phyloP scores from a whole-genome alignment of 1,140 invertebrate species.

The Nasonia vitripennis region DNA sequence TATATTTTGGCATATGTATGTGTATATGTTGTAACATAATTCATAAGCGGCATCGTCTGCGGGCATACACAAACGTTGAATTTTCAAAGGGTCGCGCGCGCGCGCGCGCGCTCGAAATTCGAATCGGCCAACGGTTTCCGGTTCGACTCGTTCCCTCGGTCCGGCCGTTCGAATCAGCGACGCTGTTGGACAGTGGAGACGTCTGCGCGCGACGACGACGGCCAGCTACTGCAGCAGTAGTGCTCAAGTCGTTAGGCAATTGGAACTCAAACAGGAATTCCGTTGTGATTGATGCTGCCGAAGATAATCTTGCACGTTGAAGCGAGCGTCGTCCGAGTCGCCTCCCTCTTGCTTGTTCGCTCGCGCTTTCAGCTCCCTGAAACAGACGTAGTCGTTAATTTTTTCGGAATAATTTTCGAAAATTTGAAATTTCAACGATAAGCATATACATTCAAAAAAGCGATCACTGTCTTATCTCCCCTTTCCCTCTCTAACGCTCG shows the following conservation, averaged over 20 bases:
- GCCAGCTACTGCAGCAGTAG: constrained; percentile 44
- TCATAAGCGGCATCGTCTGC: background rate
- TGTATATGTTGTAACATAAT: background rate
- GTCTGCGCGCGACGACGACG: constrained; percentile 37
- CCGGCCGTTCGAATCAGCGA: constrained; percentile 43
- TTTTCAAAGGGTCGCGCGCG: no score
- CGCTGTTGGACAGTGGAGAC: constrained; percentile 30
- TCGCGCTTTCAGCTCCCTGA: constrained; percentile 80
- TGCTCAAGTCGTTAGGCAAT: constrained; percentile 69
- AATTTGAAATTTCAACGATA: no score
- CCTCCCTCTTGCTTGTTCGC: constrained; percentile 62
- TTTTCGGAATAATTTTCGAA: background rate
- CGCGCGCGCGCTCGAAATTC: constrained; percentile 1
- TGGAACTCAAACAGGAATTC: constrained; percentile 71
- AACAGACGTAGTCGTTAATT: constrained; percentile 54
- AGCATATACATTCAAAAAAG: no score
- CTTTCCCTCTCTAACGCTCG: background rate
- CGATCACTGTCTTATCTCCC: background rate
- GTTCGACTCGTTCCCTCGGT: constrained; percentile 56
- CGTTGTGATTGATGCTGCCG: constrained; percentile 79
- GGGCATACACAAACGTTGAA: background rate
- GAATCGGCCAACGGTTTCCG: constrained; percentile 62
- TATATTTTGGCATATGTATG: background rate
- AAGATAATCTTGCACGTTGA: constrained; percentile 83
- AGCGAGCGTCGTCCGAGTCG: constrained; percentile 76